These are phyloP conservation scores for Ctena decussata DNA, from an alignment of 2,888 invertebrate genomes.

Conservation along the genomic window DNA sequence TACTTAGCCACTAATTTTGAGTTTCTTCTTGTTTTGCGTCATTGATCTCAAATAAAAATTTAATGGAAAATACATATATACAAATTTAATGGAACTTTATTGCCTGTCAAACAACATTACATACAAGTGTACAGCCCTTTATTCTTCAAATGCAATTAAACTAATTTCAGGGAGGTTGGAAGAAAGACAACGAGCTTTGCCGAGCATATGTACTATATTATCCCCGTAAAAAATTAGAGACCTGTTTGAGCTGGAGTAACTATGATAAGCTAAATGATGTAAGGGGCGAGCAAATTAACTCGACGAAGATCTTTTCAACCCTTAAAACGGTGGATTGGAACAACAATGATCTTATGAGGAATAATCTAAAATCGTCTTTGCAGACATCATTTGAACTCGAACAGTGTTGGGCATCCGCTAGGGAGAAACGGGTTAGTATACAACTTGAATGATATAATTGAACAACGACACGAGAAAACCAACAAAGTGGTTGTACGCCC, in stretches of 20 bases:
- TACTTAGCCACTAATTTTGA: no score
- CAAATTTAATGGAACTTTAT: no score
- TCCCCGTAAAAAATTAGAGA: constrained; percentile 40
- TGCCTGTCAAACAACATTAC: no score
- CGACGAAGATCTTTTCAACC: not conserved
- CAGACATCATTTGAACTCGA: constrained; percentile 33
- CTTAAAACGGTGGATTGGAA: constrained; percentile 38
- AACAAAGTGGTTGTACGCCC: no score
- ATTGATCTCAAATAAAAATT: no score
- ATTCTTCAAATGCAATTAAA: no score
- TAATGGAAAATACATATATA: no score
- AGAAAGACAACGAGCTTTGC: constrained; percentile 44
- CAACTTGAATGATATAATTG: no score
- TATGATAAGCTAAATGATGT: constrained; percentile 31
- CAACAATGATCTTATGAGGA: constrained; percentile 20
- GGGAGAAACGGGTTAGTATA: constrained; percentile 22
- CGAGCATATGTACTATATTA: constrained; percentile 59
- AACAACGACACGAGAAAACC: no score
- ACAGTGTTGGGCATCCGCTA: constrained; percentile 53
- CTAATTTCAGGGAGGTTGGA: constrained; percentile 56
- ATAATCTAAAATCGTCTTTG: constrained; percentile 28
- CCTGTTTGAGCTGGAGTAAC: constrained; percentile 59
- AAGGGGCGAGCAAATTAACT: not conserved
- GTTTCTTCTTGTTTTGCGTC: no score
- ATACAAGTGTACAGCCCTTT: no score